Conservation (phyloP, 2,888 invertebrate genomes). For the Pycnomerus fuliginosus region DNA sequence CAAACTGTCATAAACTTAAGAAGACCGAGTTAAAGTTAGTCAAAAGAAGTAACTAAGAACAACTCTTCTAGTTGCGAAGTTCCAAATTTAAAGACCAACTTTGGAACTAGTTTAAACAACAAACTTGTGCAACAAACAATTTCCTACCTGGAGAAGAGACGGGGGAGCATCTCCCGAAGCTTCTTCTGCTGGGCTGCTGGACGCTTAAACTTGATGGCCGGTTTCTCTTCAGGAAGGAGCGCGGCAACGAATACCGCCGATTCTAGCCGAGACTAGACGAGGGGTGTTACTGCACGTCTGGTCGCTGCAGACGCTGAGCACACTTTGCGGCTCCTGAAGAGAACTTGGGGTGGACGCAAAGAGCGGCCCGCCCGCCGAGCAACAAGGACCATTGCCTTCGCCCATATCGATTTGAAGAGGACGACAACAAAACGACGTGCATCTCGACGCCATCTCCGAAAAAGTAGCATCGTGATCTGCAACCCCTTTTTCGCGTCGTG, state of each 20-base stretch:
- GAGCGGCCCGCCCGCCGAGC: constrained; percentile 46
- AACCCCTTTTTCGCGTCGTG: constrained; percentile 27
- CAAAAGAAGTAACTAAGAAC: constrained; percentile 29
- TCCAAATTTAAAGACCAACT: constrained; percentile 27
- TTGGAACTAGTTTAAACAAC: constrained; percentile 30
- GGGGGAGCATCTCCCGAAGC: constrained; percentile 13
- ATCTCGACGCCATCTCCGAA: constrained; percentile 11
- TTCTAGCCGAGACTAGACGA: constrained; percentile 39
- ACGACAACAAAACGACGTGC: no score
- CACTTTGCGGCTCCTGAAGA: constrained; percentile 52
- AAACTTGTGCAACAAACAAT: constrained; percentile 28
- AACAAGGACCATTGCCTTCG: constrained; percentile 44
- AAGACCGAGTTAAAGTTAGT: constrained; percentile 33
- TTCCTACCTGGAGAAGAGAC: constrained; percentile 41
- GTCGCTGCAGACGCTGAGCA: constrained; percentile 58
- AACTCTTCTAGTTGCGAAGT: constrained; percentile 28
- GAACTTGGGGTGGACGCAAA: constrained; percentile 49
- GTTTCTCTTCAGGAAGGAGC: constrained; percentile 33
- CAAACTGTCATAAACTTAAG: constrained; percentile 52
- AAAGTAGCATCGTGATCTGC: background rate
- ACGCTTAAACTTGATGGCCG: constrained; percentile 35
- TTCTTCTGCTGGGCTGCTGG: constrained; percentile 30
- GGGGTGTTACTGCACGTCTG: constrained; percentile 49
- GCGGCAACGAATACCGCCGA: constrained; percentile 37
- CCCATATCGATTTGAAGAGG: constrained; percentile 44